Evolutionary conservation across 2,113 vertebrate species (phyloP).

Genomic region (Mixornis gularis): DNA sequence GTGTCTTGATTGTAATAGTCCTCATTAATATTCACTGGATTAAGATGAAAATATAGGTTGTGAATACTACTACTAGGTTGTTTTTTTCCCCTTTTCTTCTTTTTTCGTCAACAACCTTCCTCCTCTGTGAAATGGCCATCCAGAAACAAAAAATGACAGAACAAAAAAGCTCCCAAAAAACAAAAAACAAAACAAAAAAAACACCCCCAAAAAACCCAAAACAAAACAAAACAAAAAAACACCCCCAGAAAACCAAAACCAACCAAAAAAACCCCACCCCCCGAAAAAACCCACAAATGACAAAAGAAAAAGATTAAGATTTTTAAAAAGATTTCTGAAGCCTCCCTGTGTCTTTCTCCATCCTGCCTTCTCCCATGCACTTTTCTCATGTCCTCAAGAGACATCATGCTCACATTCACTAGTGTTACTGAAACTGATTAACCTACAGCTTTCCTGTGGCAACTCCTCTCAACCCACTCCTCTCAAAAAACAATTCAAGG

Average conservation of each 20-base stretch:
- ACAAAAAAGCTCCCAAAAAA: not conserved
- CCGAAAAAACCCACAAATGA: not conserved
- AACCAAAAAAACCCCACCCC: too few species aligned
- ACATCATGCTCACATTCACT: slow-evolving; percentile 39
- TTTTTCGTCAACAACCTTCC: not conserved
- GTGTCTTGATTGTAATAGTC: not conserved
- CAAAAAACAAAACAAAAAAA: too few species aligned
- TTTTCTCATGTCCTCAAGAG: slow-evolving; percentile 2
- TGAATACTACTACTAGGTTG: not conserved
- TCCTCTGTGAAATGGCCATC: slow-evolving; percentile 18
- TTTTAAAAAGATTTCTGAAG: too few species aligned
- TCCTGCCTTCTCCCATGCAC: slow-evolving; percentile 19
- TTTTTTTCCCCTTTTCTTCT: not conserved
- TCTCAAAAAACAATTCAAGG: slow-evolving; percentile 67
- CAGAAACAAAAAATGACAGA: slow-evolving; percentile 17
- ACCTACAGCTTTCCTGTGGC: slow-evolving; percentile 54
- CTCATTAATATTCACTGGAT: not conserved
- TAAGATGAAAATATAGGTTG: not conserved
- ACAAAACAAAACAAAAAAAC: too few species aligned
- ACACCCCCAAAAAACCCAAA: too few species aligned
- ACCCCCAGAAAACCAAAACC: too few species aligned
- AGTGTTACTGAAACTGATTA: slow-evolving; percentile 63
- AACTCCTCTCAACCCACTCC: slow-evolving; percentile 51
- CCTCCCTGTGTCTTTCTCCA: not conserved
- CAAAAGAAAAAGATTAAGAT: slow-evolving; percentile 9